Percentiles rank a stretch among this genome's conserved stretches.
Evolutionary conservation across 2,888 invertebrate species (phyloP).

Genomic region (Caenorhabditis sinica): DNA sequence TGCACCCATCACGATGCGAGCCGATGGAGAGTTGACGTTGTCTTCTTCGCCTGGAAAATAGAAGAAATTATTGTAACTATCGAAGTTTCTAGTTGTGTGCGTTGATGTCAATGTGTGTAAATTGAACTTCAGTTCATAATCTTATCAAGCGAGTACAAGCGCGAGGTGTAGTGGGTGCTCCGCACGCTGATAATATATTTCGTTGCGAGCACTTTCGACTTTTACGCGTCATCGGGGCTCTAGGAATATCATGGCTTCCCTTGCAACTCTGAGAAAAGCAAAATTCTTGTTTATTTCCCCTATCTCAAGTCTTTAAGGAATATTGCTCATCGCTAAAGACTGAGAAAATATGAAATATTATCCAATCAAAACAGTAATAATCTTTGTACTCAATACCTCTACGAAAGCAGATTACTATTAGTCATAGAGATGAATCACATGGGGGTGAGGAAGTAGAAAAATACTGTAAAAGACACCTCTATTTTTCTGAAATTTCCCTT

Average conservation of each 20-base stretch:
- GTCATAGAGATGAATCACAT: conserved; percentile 18
- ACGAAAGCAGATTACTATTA: conserved; percentile 7
- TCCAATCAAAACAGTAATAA: background rate
- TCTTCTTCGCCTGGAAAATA: conserved; percentile 80
- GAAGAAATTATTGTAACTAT: background rate
- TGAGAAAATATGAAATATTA: background rate
- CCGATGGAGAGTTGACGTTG: conserved; percentile 79
- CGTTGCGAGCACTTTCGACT: conserved; percentile 13
- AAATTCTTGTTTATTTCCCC: background rate
- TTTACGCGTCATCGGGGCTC: conserved; percentile 1
- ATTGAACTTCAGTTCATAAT: conserved; percentile 18
- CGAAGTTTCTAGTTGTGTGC: conserved; percentile 1
- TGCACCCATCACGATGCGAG: conserved; percentile 81
- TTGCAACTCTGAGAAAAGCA: background rate
- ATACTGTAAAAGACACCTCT: background rate
- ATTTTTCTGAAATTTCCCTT: background rate
- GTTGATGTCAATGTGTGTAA: conserved; percentile 2
- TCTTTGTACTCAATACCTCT: background rate
- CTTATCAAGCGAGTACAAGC: conserved; percentile 35
- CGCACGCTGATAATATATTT: conserved; percentile 7
- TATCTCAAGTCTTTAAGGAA: background rate
- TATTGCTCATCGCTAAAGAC: conserved; percentile 2
- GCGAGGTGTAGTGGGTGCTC: conserved; percentile 32
- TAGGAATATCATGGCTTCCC: background rate
- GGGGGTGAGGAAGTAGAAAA: background rate